Evolutionary conservation across 2,113 vertebrate species (phyloP).

Genomic region (Arenaria interpres): DNA sequence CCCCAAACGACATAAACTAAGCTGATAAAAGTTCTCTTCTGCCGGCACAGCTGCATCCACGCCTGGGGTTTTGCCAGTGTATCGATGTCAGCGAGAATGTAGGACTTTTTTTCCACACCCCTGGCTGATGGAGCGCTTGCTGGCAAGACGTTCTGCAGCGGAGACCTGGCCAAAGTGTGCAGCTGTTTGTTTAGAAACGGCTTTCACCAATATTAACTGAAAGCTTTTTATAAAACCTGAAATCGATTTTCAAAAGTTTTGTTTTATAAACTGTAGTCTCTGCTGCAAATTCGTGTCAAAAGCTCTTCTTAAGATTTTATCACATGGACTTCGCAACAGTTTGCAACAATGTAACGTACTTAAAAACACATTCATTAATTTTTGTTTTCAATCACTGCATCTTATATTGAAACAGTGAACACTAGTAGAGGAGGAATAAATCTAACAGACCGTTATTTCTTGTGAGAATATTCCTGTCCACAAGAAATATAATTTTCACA

Average conservation of each 20-base stretch:
- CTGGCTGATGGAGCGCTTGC: not conserved
- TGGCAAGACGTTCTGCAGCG: not conserved
- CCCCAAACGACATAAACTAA: not conserved
- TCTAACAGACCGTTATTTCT: not conserved
- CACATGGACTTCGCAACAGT: not conserved
- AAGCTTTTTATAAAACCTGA: not conserved
- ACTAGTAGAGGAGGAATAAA: not conserved
- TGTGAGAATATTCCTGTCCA: not conserved
- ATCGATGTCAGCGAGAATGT: slow-evolving; percentile 9
- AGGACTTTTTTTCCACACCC: slow-evolving; percentile 49
- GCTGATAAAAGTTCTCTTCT: not conserved
- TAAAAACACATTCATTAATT: not conserved
- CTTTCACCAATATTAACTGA: not conserved
- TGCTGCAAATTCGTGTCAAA: not conserved
- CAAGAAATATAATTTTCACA: slow-evolving; percentile 22
- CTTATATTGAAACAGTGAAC: not conserved
- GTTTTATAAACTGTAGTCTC: not conserved
- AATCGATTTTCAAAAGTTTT: not conserved
- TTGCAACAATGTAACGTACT: not conserved
- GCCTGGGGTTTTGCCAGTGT: slow-evolving; percentile 10
- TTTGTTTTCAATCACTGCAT: not conserved
- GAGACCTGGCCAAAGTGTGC: slow-evolving; percentile 32
- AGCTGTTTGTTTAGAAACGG: slow-evolving; percentile 26
- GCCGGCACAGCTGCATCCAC: slow-evolving; percentile 53
- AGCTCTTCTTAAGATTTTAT: not conserved